Conservation (phyloP, 2,113 vertebrate genomes). For the Natator depressus region DNA sequence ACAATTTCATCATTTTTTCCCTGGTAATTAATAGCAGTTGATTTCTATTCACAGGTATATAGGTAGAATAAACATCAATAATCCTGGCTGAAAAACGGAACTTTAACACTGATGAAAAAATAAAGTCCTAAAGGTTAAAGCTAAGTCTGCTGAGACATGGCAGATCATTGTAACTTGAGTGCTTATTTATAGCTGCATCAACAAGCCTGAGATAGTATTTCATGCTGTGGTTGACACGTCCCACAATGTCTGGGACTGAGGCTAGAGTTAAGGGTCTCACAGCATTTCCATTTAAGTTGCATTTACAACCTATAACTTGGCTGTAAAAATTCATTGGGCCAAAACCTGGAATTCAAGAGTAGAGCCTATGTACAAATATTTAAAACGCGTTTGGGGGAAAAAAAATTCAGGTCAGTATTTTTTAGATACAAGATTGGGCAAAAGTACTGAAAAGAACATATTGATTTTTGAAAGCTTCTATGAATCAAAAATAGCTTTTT, state of each 20-base stretch:
- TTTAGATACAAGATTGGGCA: background rate
- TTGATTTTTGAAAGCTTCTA: background rate
- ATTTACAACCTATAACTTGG: background rate
- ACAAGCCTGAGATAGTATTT: background rate
- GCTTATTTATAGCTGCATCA: background rate
- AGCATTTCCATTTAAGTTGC: background rate
- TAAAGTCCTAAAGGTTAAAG: background rate
- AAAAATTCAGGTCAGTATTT: background rate
- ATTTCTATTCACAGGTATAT: background rate
- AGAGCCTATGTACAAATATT: slow-evolving; percentile 14
- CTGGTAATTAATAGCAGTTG: background rate
- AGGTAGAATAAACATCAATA: background rate
- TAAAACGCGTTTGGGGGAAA: background rate
- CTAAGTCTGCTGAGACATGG: background rate
- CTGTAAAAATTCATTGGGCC: background rate
- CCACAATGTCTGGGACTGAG: background rate
- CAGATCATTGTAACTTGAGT: background rate
- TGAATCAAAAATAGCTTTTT: background rate
- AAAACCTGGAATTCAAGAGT: slow-evolving; percentile 15
- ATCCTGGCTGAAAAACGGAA: background rate
- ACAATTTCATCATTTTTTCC: background rate
- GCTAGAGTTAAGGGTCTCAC: background rate
- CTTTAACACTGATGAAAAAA: background rate
- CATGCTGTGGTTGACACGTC: background rate
- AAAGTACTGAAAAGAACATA: background rate